A percentile compares a stretch with the other conserved stretches of the same genome.
Evolutionary conservation across 2,888 invertebrate species (phyloP).

Genomic region (Bellardia bayeri): DNA sequence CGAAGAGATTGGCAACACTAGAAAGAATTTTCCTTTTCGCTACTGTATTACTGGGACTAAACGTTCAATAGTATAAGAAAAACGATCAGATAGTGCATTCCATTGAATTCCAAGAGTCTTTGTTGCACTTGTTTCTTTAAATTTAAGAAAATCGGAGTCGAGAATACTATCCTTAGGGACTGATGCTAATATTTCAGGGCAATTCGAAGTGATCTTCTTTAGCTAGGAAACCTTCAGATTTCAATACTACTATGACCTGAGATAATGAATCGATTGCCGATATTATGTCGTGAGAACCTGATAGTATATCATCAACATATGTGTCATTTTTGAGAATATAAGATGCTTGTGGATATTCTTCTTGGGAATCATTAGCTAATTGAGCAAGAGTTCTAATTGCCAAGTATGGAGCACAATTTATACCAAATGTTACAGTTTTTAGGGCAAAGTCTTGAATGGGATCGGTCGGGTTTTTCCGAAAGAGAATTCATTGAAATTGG

Average conservation of each 20-base stretch:
- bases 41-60: too few relatives aligned
- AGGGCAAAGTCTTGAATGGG: conserved; percentile 57
- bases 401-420: conserved; percentile 31
- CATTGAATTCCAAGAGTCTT: conserved; percentile 71
- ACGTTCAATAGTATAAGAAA: conserved; percentile 8
- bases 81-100: conserved; percentile 74
- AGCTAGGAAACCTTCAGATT: conserved; percentile 62
- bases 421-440: conserved; percentile 65
- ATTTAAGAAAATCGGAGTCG: not conserved
- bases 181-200: conserved; percentile 4
- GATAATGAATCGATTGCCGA: conserved; percentile 29
- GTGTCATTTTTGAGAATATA: conserved; percentile 31
- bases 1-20: not conserved
- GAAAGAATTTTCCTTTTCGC: conserved; percentile 18
- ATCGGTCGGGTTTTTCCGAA: not conserved
- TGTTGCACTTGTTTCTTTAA: not conserved
- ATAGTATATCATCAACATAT: conserved; percentile 68
- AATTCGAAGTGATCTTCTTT: conserved; percentile 30
- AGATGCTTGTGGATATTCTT: not conserved
- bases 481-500: conserved; percentile 70
- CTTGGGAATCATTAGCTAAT: not conserved
- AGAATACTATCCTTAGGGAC: not conserved
- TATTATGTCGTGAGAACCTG: conserved; percentile 57
- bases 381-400: conserved; percentile 35
- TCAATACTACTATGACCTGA: conserved; percentile 30